These are phyloP conservation scores for Galeopterus variegatus DNA, from an alignment of 2,113 vertebrate genomes.

Conservation along the genomic window DNA sequence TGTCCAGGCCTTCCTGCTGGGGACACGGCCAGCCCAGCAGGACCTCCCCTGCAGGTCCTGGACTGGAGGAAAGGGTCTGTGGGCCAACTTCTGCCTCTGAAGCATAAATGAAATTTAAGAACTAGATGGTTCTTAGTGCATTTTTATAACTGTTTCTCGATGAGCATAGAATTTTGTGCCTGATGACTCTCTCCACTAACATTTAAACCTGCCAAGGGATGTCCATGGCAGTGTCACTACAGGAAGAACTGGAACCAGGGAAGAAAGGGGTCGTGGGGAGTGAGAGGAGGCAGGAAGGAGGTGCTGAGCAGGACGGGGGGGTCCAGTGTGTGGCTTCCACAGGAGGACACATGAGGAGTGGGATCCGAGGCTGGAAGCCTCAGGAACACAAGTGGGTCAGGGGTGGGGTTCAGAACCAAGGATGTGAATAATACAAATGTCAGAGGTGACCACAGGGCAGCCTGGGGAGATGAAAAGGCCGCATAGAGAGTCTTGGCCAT, in stretches of 20 bases:
- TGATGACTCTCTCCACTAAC: not conserved
- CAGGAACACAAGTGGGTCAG: not conserved
- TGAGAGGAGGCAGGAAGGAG: not conserved
- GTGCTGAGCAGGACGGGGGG: fast-evolving
- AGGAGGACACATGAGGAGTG: fast-evolving
- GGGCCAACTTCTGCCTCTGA: not conserved
- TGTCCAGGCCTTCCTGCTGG: fast-evolving
- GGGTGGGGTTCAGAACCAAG: not conserved
- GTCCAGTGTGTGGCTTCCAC: no score
- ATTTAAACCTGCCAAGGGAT: not conserved
- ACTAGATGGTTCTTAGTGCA: no score
- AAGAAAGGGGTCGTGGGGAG: not conserved
- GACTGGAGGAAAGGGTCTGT: no score
- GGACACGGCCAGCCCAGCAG: not conserved
- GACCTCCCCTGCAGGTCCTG: no score
- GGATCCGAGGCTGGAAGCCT: not conserved
- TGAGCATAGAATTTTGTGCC: not conserved
- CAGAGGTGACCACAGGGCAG: no score
- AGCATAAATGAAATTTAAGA: not conserved
- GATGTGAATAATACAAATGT: not conserved
- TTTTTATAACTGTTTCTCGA: not conserved
- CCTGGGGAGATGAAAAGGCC: no score
- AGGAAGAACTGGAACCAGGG: not conserved
- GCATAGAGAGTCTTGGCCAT: not conserved
- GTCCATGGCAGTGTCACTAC: not conserved